A percentile compares a stretch with the other conserved stretches of the same genome.
These are phyloP conservation scores for Ceratoteleas bidentatus DNA, from an alignment of 1,140 invertebrate species.

Conservation along the genomic window DNA sequence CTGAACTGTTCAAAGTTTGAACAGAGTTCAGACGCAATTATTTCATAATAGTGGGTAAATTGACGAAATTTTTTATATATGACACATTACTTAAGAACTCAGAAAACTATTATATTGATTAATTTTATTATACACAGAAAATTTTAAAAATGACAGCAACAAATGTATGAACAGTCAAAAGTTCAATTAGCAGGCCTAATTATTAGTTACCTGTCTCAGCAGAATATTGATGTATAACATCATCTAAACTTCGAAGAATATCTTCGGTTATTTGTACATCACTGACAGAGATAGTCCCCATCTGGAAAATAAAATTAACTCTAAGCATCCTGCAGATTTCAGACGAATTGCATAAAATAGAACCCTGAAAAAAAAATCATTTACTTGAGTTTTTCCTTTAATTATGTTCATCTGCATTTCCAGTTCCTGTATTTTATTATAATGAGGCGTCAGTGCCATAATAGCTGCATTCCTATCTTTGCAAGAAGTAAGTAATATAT, in stretches of 20 bases:
- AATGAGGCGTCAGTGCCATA: conserved; percentile 64
- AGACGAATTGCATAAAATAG: neutral
- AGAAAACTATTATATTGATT: no score
- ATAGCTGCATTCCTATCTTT: conserved; percentile 71
- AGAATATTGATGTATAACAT: conserved; percentile 69
- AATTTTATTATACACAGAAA: no score
- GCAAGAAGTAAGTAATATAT: conserved; percentile 70
- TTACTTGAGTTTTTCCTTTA: conserved; percentile 81
- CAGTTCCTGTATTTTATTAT: conserved; percentile 73
- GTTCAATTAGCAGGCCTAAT: no score
- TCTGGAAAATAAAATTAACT: conserved; percentile 45
- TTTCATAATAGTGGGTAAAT: no score
- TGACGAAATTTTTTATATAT: no score
- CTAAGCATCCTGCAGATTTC: neutral
- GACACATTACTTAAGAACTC: no score
- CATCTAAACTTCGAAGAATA: conserved; percentile 62
- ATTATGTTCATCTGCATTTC: conserved; percentile 78
- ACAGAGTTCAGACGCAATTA: no score
- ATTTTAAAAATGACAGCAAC: no score
- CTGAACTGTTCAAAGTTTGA: no score
- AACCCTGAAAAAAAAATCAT: conserved; percentile 33
- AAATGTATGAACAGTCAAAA: no score
- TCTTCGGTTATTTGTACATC: conserved; percentile 70
- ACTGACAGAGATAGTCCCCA: conserved; percentile 63
- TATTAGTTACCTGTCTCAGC: conserved; percentile 82